phyloP scores from a whole-genome alignment of 2,888 invertebrate genomes.

The Euspilapteryx auroguttella region DNA sequence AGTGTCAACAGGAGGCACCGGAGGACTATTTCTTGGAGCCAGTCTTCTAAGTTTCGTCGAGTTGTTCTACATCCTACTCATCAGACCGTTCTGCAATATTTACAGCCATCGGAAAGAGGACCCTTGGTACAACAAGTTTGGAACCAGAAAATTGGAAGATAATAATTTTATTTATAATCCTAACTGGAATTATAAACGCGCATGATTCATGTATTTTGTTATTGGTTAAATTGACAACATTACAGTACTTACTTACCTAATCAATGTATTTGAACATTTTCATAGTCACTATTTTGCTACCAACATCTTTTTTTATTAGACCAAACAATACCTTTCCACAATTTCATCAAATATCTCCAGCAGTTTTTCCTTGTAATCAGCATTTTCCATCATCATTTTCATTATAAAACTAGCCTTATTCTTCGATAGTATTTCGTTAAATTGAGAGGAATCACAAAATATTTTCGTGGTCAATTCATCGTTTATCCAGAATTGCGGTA shows the following conservation, averaged over 20 bases:
- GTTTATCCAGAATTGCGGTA: constrained; percentile 54
- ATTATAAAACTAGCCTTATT: constrained; percentile 57
- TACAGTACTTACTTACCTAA: too few relatives aligned
- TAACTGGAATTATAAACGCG: constrained; percentile 19
- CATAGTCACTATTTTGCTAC: too few relatives aligned
- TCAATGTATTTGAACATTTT: too few relatives aligned
- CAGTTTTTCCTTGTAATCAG: constrained; percentile 46
- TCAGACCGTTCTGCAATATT: constrained; percentile 44
- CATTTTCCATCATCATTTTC: constrained; percentile 51
- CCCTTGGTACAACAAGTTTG: constrained; percentile 38
- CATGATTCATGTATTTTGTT: too few relatives aligned
- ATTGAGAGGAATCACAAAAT: constrained; percentile 47
- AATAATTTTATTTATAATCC: constrained; percentile 27
- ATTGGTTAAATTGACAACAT: too few relatives aligned
- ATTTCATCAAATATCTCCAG: constrained; percentile 59
- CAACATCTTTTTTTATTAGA: constrained; percentile 1
- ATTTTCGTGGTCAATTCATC: constrained; percentile 40
- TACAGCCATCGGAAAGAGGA: constrained; percentile 42
- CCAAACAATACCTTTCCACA: constrained; percentile 39
- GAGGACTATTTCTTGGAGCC: constrained; percentile 67
- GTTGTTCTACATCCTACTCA: constrained; percentile 59
- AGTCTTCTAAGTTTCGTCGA: constrained; percentile 69
- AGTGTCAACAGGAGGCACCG: constrained; percentile 70
- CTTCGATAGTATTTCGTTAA: constrained; percentile 52
- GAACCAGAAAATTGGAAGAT: constrained; percentile 26